Conservation (phyloP, 2,888 invertebrate species). For the Adineta ricciae region DNA sequence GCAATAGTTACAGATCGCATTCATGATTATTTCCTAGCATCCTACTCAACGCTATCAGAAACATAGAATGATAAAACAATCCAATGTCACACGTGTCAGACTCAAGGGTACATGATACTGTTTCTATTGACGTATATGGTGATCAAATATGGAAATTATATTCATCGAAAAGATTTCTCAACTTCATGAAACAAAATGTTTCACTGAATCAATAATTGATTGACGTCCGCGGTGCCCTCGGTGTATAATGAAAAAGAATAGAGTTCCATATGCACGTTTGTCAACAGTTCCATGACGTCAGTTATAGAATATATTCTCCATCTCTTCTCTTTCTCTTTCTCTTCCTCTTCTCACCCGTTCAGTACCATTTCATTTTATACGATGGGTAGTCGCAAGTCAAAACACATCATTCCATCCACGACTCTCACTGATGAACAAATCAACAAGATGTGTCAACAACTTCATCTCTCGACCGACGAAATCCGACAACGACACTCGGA, state of each 20-base stretch:
- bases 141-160: too few species aligned
- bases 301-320: background rate
- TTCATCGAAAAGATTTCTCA: too few species aligned
- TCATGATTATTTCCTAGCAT: too few species aligned
- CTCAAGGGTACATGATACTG: too few species aligned
- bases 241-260: background rate
- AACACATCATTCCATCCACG: background rate
- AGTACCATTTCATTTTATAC: background rate
- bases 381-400: background rate
- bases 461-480: background rate
- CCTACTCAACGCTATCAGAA: too few species aligned
- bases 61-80: too few species aligned
- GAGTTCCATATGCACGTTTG: background rate
- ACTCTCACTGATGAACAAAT: background rate
- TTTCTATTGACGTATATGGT: too few species aligned
- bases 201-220: background rate
- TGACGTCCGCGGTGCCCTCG: background rate
- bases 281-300: background rate
- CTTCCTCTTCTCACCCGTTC: background rate
- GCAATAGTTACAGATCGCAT: too few species aligned
- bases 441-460: background rate
- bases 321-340: background rate
- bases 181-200: too few species aligned
- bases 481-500: background rate
- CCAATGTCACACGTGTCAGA: too few species aligned